Base-by-base conservation (phyloP, 2,797 vertebrate genomes). In the Mastacembelus armatus region DNA sequence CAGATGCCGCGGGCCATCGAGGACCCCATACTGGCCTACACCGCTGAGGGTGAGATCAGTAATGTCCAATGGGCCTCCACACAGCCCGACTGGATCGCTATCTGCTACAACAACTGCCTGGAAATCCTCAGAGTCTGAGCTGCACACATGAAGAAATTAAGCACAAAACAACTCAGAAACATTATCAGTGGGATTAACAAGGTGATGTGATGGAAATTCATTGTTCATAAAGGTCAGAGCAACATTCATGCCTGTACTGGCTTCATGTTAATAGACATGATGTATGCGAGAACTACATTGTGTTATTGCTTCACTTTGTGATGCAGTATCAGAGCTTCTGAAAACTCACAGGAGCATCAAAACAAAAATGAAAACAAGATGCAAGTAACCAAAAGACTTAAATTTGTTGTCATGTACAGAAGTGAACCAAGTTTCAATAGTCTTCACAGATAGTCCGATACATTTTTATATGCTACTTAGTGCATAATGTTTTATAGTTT, bases 41-140 rank as follows among this genome's bases (percentile, higher is more conserved):
- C 96, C 51, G 95, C 95, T 0, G 95, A 96, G 84, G 95, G 96
- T 52, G 95, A 96, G 88, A 97, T 98, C 94, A 96, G 98, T 94
- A 96, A 96, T 19, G 95, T 96, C 79, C 95, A 96, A 91, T 96
- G 95, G 96, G 96, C 95, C 21, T 97, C 95, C n/a, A 96, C 95
- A 39, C 96, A 96, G 88, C 96, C 95, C 2, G 95, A 96, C 93
- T 97, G 94, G 95, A 96, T 95, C 48, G 93, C 95, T 86, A 95
- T 97, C 93, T 97, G 95, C 91, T 96, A 96, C 90, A 97, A 96
- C 92, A 96, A 96, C 93, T 96, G 95, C 86, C 92, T 98, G 89
- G 95, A 96, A 91, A 97, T 96, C 78, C 93, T 97, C 85, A 81
- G 95, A 83, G 96, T 98, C 83, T 98, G 94, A 93, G 94, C 78